These are phyloP conservation scores for Pseudococcus longispinus DNA, from an alignment of 2,888 invertebrate genomes.

Conservation along the genomic window DNA sequence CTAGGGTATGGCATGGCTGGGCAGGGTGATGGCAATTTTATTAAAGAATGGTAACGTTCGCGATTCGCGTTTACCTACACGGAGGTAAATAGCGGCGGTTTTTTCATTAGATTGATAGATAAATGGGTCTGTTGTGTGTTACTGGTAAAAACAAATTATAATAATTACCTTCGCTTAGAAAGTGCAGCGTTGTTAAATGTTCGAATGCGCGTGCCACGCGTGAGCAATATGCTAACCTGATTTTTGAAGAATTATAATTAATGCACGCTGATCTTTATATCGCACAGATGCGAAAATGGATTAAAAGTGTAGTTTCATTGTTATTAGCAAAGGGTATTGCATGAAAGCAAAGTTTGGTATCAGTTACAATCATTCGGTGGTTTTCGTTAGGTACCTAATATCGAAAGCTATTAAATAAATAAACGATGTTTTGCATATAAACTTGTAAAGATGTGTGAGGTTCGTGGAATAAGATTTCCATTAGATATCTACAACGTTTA, in stretches of 20 bases:
- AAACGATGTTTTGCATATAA: neutral
- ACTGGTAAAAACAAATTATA: slow-evolving; percentile 35
- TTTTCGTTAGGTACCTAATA: neutral
- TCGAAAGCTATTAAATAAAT: neutral
- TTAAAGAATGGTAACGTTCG: slow-evolving; percentile 7
- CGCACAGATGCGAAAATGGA: slow-evolving; percentile 11
- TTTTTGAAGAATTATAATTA: slow-evolving; percentile 26
- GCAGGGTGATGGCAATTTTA: slow-evolving; percentile 21
- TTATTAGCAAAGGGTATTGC: neutral
- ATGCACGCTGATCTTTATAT: neutral
- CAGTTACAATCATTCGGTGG: neutral
- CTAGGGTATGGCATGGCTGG: neutral
- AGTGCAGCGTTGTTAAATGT: slow-evolving; percentile 29
- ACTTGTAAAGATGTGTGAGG: neutral
- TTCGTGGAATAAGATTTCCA: neutral
- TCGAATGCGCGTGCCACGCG: slow-evolving; percentile 27
- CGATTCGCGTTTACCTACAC: neutral
- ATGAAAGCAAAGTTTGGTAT: neutral
- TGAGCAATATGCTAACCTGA: slow-evolving; percentile 37
- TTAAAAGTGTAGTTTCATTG: neutral
- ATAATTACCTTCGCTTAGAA: slow-evolving; percentile 32
- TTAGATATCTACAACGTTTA: neutral
- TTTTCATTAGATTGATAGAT: slow-evolving; percentile 34
- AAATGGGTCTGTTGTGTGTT: neutral
- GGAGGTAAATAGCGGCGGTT: neutral